Percentiles rank a stretch among this genome's conserved stretches.
Evolutionary conservation across 2,797 vertebrate genomes (phyloP).

Genomic region (Ceryle rudis): DNA sequence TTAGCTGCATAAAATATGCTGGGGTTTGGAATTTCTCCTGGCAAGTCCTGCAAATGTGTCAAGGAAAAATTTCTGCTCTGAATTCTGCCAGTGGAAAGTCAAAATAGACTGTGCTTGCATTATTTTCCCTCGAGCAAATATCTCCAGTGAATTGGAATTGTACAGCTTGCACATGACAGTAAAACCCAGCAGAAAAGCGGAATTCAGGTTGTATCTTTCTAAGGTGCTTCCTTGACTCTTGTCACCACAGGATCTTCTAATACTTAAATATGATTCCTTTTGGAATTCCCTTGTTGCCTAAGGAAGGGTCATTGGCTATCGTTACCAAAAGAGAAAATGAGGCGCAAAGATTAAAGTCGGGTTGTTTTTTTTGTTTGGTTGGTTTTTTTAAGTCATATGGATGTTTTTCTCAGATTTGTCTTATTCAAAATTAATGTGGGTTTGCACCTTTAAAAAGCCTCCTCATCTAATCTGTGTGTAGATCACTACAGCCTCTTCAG

Average conservation of each 20-base stretch:
- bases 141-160: background rate
- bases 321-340: background rate
- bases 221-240: background rate
- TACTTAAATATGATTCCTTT: background rate
- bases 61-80: background rate
- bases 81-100: background rate
- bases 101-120: background rate
- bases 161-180: background rate
- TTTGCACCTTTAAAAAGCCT: background rate
- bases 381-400: background rate
- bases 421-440: background rate
- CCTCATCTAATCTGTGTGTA: background rate
- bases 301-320: background rate
- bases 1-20: background rate
- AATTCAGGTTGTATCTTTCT: background rate
- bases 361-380: no score
- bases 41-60: background rate
- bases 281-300: background rate
- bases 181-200: background rate
- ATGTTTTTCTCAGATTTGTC: background rate
- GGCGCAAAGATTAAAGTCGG: background rate
- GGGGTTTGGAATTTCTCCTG: conserved; percentile 25
- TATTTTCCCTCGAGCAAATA: background rate
- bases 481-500: background rate
- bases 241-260: background rate